These are phyloP conservation scores for Dermolepida albohirtum DNA, from an alignment of 2,888 invertebrate species.

Conservation along the genomic window DNA sequence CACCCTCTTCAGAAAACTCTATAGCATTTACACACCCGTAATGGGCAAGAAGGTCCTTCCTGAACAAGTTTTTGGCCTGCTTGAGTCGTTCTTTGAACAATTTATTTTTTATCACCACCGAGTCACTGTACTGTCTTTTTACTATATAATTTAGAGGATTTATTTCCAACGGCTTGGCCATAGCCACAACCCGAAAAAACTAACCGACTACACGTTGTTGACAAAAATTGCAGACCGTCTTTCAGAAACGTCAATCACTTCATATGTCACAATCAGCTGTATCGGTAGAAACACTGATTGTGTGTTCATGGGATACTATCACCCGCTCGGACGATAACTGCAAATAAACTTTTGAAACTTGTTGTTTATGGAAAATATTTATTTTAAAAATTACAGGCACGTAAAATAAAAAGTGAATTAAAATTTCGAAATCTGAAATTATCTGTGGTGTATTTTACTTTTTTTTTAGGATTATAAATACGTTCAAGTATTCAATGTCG, in stretches of 20 bases:
- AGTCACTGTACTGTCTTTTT: conserved; percentile 73
- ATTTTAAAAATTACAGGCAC: too few species aligned
- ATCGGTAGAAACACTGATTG: conserved; percentile 8
- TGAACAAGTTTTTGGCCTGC: conserved; percentile 80
- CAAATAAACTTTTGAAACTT: conserved; percentile 7
- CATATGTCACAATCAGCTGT: conserved; percentile 62
- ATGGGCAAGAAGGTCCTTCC: conserved; percentile 88
- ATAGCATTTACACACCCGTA: conserved; percentile 97
- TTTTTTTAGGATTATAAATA: too few species aligned
- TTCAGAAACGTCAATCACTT: conserved; percentile 55
- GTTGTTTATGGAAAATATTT: not conserved
- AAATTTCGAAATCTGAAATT: too few species aligned
- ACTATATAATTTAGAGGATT: conserved; percentile 73
- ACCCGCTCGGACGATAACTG: not conserved
- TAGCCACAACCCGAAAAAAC: conserved; percentile 50
- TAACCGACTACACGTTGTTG: conserved; percentile 48
- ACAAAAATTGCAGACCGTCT: conserved; percentile 49
- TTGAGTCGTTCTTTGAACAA: conserved; percentile 73
- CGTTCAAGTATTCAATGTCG: too few species aligned
- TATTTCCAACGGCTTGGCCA: conserved; percentile 66
- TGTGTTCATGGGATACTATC: conserved; percentile 5
- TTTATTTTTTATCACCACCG: conserved; percentile 70
- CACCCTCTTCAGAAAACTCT: conserved; percentile 91
- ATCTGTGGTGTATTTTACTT: too few species aligned
- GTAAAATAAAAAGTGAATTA: too few species aligned